Conservation (phyloP, 2,888 invertebrate species). For the Perithous albicinctus region DNA sequence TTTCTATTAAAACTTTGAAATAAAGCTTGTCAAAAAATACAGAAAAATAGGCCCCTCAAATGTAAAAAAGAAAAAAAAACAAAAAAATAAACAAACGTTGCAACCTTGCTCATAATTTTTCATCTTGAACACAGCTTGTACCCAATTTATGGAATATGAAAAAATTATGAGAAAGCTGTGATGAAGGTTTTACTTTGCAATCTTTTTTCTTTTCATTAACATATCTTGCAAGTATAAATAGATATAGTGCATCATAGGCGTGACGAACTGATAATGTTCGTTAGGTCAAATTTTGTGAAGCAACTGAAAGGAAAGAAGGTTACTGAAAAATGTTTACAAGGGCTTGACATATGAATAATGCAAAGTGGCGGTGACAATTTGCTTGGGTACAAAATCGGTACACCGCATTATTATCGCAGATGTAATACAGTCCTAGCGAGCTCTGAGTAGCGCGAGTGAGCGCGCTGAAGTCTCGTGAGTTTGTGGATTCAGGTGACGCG, state of each 20-base stretch:
- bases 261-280: background rate
- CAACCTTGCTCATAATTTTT: too few relatives aligned
- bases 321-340: slow-evolving; percentile 38
- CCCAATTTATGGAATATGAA: too few relatives aligned
- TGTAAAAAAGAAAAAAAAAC: too few relatives aligned
- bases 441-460: background rate
- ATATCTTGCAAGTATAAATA: background rate
- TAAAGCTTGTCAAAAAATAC: too few relatives aligned
- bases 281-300: background rate
- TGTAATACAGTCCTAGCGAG: background rate
- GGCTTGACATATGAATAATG: slow-evolving; percentile 60
- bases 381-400: slow-evolving; percentile 35
- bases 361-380: slow-evolving; percentile 52
- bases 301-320: slow-evolving; percentile 19
- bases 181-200: too few relatives aligned
- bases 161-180: too few relatives aligned
- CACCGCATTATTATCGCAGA: slow-evolving; percentile 7
- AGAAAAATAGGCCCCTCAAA: too few relatives aligned
- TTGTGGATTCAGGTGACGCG: slow-evolving; percentile 47
- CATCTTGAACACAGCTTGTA: too few relatives aligned
- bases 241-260: background rate
- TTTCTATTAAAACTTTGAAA: too few relatives aligned
- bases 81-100: too few relatives aligned
- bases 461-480: background rate
- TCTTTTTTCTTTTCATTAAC: too few relatives aligned